Conservation (phyloP, 92 coral and sea anemone species). For the Porites lobata region DNA sequence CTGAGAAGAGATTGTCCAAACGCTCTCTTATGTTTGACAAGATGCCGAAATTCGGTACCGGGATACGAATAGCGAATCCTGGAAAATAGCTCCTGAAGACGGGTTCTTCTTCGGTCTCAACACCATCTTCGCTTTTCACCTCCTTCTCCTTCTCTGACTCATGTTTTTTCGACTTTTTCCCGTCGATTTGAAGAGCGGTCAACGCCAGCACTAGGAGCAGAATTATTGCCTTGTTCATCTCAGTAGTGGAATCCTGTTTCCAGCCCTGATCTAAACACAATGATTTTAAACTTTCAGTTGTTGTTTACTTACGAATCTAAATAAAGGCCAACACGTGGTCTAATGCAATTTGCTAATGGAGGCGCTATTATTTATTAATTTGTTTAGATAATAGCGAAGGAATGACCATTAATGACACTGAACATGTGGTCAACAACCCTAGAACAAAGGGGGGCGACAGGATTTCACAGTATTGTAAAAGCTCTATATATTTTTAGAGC, state of each 20-base stretch:
- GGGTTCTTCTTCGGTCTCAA: constrained; percentile 44
- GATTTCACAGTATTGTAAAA: no score
- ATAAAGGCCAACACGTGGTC: constrained; percentile 21
- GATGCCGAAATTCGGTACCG: constrained; percentile 72
- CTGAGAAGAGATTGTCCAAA: constrained; percentile 46
- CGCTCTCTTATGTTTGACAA: constrained; percentile 60
- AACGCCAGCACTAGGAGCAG: constrained; percentile 44
- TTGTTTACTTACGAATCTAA: constrained; percentile 1
- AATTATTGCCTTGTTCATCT: constrained; percentile 39
- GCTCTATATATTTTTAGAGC: no score
- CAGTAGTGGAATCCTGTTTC: neutral
- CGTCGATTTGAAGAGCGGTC: constrained; percentile 57
- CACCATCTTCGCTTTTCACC: constrained; percentile 19
- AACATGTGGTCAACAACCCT: no score
- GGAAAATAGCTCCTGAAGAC: constrained; percentile 51
- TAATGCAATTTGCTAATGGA: constrained; percentile 14
- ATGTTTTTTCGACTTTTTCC: constrained; percentile 55
- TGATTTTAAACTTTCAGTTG: neutral
- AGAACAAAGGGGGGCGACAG: no score
- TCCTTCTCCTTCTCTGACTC: constrained; percentile 15
- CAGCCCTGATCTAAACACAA: neutral
- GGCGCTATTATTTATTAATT: constrained; percentile 36
- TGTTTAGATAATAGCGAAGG: constrained; percentile 57
- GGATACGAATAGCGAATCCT: constrained; percentile 83
- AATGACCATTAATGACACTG: constrained; percentile 24